These are phyloP conservation scores for Agrochola lychnidis DNA, from an alignment of 2,888 invertebrate species.

Conservation along the genomic window DNA sequence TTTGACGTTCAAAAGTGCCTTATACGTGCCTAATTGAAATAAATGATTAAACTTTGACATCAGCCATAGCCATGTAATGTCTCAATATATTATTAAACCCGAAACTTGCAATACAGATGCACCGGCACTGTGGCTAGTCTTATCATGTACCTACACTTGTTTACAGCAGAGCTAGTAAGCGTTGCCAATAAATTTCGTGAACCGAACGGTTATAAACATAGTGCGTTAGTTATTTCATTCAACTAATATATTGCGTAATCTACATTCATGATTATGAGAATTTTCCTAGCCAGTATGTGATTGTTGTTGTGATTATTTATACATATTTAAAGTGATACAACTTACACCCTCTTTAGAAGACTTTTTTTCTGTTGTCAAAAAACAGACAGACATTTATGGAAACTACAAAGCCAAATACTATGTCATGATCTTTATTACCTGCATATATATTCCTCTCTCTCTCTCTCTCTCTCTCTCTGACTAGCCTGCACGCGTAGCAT, in stretches of 20 bases:
- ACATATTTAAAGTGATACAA: neutral
- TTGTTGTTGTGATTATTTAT: neutral
- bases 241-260: neutral
- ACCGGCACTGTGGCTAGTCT: conserved; percentile 16
- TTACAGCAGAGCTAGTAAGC: conserved; percentile 23
- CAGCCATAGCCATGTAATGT: neutral
- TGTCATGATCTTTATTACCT: neutral
- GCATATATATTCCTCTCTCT: too few species aligned
- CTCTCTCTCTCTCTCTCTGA: too few species aligned
- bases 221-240: conserved; percentile 17
- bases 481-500: too few species aligned
- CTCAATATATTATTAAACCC: conserved; percentile 11
- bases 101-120: conserved; percentile 53
- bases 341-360: neutral
- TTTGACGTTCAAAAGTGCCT: too few species aligned
- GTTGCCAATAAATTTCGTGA: conserved; percentile 44
- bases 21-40: too few species aligned
- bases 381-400: neutral
- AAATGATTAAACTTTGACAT: too few species aligned
- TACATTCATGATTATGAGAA: neutral
- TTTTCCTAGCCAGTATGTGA: neutral
- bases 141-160: conserved; percentile 32
- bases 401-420: neutral
- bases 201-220: neutral
- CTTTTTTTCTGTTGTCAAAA: neutral